phyloP scores from a whole-genome alignment of 2,888 invertebrate species.

The Spodoptera littoralis region DNA sequence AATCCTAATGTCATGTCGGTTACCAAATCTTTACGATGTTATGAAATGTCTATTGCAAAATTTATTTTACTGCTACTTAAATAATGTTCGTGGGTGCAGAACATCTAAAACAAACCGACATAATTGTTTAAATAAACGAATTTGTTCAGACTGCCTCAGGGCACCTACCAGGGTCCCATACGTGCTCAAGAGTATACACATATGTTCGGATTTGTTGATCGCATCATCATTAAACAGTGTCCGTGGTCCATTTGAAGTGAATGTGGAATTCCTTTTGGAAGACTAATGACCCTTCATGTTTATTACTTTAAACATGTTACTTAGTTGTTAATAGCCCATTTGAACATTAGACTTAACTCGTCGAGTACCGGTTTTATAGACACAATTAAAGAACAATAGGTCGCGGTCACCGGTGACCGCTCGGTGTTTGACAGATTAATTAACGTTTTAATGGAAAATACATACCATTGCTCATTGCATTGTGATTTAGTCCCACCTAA shows the following conservation, averaged over 20 bases:
- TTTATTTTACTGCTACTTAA: slow-evolving; percentile 43
- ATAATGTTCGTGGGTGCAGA: slow-evolving; percentile 34
- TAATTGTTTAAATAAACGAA: slow-evolving; percentile 25
- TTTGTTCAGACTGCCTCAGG: slow-evolving; percentile 30
- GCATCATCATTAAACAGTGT: slow-evolving; percentile 18
- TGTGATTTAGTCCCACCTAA: too few relatives aligned
- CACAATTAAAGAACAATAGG: too few relatives aligned
- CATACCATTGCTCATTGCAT: too few relatives aligned
- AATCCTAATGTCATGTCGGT: slow-evolving; percentile 44
- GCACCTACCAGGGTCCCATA: slow-evolving; percentile 5
- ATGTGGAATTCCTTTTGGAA: slow-evolving; percentile 17
- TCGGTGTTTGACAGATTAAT: too few relatives aligned
- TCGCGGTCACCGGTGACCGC: too few relatives aligned
- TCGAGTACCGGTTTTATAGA: too few relatives aligned
- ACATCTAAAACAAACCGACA: slow-evolving; percentile 21
- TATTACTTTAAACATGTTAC: background rate
- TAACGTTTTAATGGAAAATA: too few relatives aligned
- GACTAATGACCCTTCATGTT: background rate
- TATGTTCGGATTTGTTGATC: slow-evolving; percentile 18
- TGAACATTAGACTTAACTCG: too few relatives aligned
- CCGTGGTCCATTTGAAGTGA: slow-evolving; percentile 16
- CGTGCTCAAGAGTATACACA: slow-evolving; percentile 1
- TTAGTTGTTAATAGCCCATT: too few relatives aligned
- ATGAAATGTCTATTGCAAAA: slow-evolving; percentile 48
- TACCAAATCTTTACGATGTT: slow-evolving; percentile 43